These are phyloP conservation scores for Morus bassanus DNA, from an alignment of 2,797 vertebrate species.

Conservation along the genomic window DNA sequence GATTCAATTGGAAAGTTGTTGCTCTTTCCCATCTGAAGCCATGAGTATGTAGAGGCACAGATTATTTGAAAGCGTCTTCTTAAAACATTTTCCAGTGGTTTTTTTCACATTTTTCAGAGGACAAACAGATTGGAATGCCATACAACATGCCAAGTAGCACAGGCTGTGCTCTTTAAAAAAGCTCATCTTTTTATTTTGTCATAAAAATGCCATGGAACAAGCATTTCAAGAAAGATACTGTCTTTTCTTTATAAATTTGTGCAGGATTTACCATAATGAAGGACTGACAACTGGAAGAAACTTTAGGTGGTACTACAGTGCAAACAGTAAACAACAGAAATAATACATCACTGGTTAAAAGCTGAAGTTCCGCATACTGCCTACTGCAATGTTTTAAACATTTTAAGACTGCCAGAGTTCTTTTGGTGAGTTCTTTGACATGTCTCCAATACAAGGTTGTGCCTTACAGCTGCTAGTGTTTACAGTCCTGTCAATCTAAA, in stretches of 20 bases:
- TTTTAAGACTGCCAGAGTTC: background rate
- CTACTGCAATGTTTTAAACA: background rate
- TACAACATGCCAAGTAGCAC: background rate
- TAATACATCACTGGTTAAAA: background rate
- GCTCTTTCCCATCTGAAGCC: background rate
- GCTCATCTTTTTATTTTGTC: background rate
- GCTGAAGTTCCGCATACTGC: background rate
- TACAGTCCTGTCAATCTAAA: background rate
- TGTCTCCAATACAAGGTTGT: background rate
- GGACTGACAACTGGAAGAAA: background rate
- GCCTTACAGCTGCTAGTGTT: background rate
- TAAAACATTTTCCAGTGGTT: background rate
- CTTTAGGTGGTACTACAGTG: background rate
- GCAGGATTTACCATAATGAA: background rate
- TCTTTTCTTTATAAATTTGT: background rate
- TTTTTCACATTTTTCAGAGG: background rate
- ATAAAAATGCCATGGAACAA: background rate
- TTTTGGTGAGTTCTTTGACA: background rate
- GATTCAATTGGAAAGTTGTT: background rate
- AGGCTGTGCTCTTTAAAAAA: background rate
- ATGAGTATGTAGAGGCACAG: background rate
- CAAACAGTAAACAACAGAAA: background rate
- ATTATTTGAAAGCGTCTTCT: background rate
- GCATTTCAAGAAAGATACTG: background rate
- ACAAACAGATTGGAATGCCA: background rate